A percentile compares a stretch with the other conserved stretches of the same genome.
Conservation (phyloP, 2,797 vertebrate species). For the Epinephelus coioides region DNA sequence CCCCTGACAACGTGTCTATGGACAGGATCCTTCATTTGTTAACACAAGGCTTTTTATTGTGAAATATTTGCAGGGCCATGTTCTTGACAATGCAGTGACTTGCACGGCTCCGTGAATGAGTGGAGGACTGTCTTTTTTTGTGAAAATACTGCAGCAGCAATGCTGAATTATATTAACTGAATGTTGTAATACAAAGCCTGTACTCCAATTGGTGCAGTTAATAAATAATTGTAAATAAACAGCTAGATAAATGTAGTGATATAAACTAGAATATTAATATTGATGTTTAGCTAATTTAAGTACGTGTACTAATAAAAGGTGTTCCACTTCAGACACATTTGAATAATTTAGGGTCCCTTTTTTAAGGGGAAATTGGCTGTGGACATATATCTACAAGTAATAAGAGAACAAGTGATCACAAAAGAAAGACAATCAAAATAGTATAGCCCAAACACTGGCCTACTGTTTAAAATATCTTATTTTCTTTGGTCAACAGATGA, state of each 20-base stretch:
- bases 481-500: slow-evolving; percentile 19
- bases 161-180: not conserved
- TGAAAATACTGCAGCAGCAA: too few relatives aligned
- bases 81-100: too few relatives aligned
- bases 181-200: not conserved
- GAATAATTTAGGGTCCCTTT: slow-evolving; percentile 5
- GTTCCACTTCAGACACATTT: not conserved
- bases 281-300: not conserved
- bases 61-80: too few relatives aligned
- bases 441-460: not conserved
- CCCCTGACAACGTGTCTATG: too few relatives aligned
- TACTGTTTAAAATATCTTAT: not conserved
- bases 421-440: slow-evolving; percentile 1
- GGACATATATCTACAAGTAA: not conserved
- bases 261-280: not conserved
- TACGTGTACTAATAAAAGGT: too few relatives aligned
- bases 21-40: too few relatives aligned
- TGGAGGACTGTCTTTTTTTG: too few relatives aligned
- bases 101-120: too few relatives aligned
- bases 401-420: not conserved
- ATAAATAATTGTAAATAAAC: not conserved
- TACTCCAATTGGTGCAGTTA: too few relatives aligned
- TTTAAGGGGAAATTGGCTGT: not conserved
- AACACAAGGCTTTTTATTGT: too few relatives aligned
- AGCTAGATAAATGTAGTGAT: not conserved